Conservation (phyloP, 1,140 invertebrate species). For the Drosophila carrolli region DNA sequence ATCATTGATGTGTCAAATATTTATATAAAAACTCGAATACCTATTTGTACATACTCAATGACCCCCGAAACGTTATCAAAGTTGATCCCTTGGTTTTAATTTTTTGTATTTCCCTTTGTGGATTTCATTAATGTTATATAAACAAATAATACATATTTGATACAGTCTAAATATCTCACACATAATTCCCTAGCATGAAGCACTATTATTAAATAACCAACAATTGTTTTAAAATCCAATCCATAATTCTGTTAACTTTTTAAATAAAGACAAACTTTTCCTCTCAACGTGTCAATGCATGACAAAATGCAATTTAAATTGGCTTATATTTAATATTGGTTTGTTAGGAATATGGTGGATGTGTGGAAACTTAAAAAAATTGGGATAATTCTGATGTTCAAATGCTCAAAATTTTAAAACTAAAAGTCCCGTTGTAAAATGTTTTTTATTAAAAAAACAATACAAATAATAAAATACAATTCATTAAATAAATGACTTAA, state of each 20-base stretch:
- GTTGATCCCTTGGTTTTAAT: constrained; percentile 33
- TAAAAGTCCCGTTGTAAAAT: too few species aligned
- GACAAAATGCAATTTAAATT: constrained; percentile 56
- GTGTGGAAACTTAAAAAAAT: background rate
- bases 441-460: too few species aligned
- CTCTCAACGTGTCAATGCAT: constrained; percentile 60
- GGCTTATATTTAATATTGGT: constrained; percentile 10
- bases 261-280: constrained; percentile 60
- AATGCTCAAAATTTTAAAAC: too few species aligned
- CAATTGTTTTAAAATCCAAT: constrained; percentile 33
- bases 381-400: too few species aligned
- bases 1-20: constrained; percentile 54
- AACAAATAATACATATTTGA: constrained; percentile 25
- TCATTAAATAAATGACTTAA: too few species aligned
- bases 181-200: constrained; percentile 68
- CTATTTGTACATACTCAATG: constrained; percentile 58
- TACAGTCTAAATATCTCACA: constrained; percentile 17
- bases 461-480: too few species aligned
- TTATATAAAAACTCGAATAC: constrained; percentile 38
- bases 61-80: constrained; percentile 64
- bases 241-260: constrained; percentile 12
- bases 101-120: constrained; percentile 7
- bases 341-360: background rate
- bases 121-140: constrained; percentile 26
- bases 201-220: constrained; percentile 48